Percentiles rank a stretch among this genome's conserved stretches.
phyloP scores from a whole-genome alignment of 2,113 vertebrate species.

The Dolichotis patagonum region DNA sequence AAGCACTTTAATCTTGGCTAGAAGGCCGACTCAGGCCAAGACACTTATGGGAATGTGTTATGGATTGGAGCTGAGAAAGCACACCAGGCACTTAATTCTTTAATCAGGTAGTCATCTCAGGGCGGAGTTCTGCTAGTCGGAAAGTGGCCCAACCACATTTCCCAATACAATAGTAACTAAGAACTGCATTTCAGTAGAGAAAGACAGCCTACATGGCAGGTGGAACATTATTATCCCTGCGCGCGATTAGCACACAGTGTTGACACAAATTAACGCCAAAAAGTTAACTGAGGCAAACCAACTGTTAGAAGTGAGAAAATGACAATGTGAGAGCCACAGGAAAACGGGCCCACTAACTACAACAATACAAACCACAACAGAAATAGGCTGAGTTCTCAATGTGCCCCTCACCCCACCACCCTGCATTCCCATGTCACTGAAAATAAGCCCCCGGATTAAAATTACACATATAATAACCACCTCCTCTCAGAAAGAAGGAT shows the following conservation, averaged over 20 bases:
- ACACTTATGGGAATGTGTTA: slow-evolving; percentile 25
- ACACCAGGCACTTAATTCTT: slow-evolving; percentile 63
- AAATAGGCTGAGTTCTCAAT: neutral
- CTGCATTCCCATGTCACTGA: neutral
- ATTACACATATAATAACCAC: neutral
- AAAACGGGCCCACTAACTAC: neutral
- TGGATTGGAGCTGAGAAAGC: neutral
- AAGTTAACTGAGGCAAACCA: neutral
- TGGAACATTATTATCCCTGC: neutral
- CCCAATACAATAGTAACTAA: slow-evolving; percentile 56
- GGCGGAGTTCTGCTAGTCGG: slow-evolving; percentile 63
- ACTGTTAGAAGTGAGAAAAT: slow-evolving; percentile 18
- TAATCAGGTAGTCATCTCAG: slow-evolving; percentile 54
- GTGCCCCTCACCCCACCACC: neutral
- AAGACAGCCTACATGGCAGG: neutral
- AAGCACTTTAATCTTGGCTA: neutral
- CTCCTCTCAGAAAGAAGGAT: neutral
- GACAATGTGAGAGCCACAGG: neutral
- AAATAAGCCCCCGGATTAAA: neutral
- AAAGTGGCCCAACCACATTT: slow-evolving; percentile 51
- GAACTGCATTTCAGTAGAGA: slow-evolving; percentile 33
- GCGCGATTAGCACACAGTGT: neutral
- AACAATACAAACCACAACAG: slow-evolving; percentile 5
- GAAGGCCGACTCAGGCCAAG: neutral
- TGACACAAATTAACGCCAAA: neutral